Evolutionary conservation across 37 sponge, comb jelly and placozoan genomes (phyloP), one percentile per base, ranked within the genome.

Genomic region (Tethya wilhelma): DNA sequence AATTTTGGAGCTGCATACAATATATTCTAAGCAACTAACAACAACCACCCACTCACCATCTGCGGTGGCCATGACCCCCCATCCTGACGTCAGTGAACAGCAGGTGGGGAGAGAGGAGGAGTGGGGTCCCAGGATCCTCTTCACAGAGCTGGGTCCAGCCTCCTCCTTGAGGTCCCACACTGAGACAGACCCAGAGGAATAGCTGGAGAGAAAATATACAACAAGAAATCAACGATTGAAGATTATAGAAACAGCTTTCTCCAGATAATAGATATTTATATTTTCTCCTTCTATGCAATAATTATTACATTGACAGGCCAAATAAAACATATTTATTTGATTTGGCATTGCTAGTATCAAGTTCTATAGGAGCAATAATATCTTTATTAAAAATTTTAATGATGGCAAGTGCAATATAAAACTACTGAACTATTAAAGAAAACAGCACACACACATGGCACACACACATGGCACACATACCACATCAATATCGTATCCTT

Each of bases 161-260:
- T 79, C 86, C 41, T 23, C 70, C n/a, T 37, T 64, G 11, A 91
- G 20, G 30, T 80, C 78, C 91, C 91, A 91, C 42, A 86, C 19
- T 56, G 56, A 91, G 31, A 77, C 82, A 31, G 42, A 83, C 30
- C 91, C 91, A 71, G 75, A 59, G 25, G 81, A 79, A 73, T 87
- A 91, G 43, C 91, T 91, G 77, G 14, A 59, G 36, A 26, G 44
- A n/a, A 43, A 31, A n/a, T n/a, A n/a, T n/a, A n/a, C n/a, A n/a
- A n/a, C n/a, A 38, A 39, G 2, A 67, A 11, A 25, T 62, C 53
- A 49, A 14, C 53, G 14, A 49, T 14, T 49, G 53, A 49, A 49
- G 53, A 49, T 14, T 19, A 14, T 14, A 49, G 14, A 19, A 49
- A 49, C 9, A 14, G 53, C 14, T 19, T 9, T 19, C 53, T 19